Base-by-base conservation (phyloP, 1,140 invertebrate species). In the Drosophila pachea region DNA sequence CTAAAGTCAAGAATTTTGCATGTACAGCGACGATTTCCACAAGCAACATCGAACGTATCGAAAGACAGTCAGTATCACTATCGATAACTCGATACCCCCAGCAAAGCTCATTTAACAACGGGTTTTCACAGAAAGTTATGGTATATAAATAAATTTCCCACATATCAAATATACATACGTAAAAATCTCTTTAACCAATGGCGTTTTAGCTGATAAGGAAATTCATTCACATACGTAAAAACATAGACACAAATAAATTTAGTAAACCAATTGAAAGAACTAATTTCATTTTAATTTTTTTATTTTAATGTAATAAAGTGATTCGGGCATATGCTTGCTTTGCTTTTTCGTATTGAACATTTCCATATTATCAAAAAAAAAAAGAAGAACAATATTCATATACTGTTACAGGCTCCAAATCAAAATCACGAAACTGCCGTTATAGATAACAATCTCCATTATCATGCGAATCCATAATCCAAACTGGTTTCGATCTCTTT, bases 311-410 rank as follows among this genome's bases (percentile, higher is more conserved):
- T 64, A 62, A 47, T 54, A 40, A 58, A 69, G 47, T 52, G 54
- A 40, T 53, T 67, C 43, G 67, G 81, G 45, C 68, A 73, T 64
- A 72, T 60, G 50, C 70, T 49, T 60, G 68, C 74, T 62, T 64
- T 65, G 11, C 52, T 49, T 48, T 82, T 71, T 65, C 68, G 86
- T 79, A 76, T 67, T 59, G 31, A 40, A 76, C 77, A 75, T 71
- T 76, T 86, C 50, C 53, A 69, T 67, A 78, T 62, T 69, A 76
- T 84, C 71, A 73, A 78, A 86, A 76, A 73, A 78, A 86, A 76
- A 62, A 79, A 59, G 66, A 54, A n/a, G n/a, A n/a, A n/a, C n/a
- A n/a, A 42, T 78, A 74, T 76, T 67, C 36, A 55, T 64, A 45
- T 69, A 52, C 76, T 74, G 78, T 73, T 60, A 50, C 69, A 72